A percentile compares a stretch with the other conserved stretches of the same genome.
These are phyloP conservation scores for Caenorhabditis briggsae DNA, from an alignment of 1,140 invertebrate species.

Conservation along the genomic window DNA sequence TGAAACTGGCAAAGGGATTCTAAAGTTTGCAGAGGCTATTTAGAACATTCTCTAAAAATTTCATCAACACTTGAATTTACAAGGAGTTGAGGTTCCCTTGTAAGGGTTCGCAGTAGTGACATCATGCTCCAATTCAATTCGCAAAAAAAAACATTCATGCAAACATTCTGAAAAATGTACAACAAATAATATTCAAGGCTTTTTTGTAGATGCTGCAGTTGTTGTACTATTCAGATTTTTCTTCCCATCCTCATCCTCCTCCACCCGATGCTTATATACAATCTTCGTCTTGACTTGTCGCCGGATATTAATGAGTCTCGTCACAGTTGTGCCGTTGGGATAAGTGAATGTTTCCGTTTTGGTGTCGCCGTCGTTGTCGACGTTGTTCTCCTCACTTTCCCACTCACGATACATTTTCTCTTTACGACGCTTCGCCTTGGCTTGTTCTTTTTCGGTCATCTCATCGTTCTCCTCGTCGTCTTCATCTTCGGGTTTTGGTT, in stretches of 20 bases:
- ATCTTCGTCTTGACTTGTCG: constrained; percentile 30
- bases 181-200: too few species aligned
- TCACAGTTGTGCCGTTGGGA: constrained; percentile 42
- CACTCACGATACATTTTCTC: constrained; percentile 51
- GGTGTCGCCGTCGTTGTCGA: constrained; percentile 39
- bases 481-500: background rate
- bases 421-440: constrained; percentile 1
- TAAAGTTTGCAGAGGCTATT: too few species aligned
- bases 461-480: constrained; percentile 3
- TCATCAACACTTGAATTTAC: too few species aligned
- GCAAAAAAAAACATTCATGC: too few species aligned
- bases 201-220: background rate
- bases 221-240: background rate
- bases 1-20: too few species aligned
- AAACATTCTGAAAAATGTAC: too few species aligned
- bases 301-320: constrained; percentile 40
- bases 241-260: constrained; percentile 24
- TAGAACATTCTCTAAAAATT: too few species aligned
- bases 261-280: constrained; percentile 44
- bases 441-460: background rate
- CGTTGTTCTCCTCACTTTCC: constrained; percentile 51
- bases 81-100: too few species aligned
- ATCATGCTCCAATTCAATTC: too few species aligned
- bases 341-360: constrained; percentile 49
- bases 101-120: too few species aligned